Evolutionary conservation across 2,113 vertebrate genomes (phyloP), one percentile per base, ranked within the genome.

Genomic region (Sterrhoptilus dennistouni): DNA sequence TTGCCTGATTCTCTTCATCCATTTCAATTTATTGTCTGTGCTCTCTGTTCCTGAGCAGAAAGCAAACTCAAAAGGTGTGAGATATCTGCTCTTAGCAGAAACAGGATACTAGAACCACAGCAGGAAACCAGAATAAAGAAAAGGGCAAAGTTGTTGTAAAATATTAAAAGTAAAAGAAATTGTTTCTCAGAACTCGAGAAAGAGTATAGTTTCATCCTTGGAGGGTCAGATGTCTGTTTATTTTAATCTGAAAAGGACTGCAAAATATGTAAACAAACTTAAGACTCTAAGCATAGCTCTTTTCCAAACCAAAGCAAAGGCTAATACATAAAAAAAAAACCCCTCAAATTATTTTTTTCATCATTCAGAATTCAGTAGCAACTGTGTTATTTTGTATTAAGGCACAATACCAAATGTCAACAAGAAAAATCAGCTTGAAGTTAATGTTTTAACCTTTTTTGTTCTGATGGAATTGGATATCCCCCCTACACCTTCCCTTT

Each of bases 381-480:
- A 88, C 15, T 38, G 24, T 75, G 31, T 68, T 79, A 64, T 87
- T 95, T 78, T 94, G 14, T 93, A 90, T 87, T 75, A 78, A 60
- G 83, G 57, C 54, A 85, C 45, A 78, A 94, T 76, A 85, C 10
- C 65, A 89, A 94, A 96, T 76, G 89, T 89, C 89, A 95, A 96
- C 61, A 95, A 72, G 87, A 83, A 89, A 92, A 95, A 84, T 87
- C 65, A 85, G 45, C 33, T 87, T 92, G 65, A 92, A 92, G 53
- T 89, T 89, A 87, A 91, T 87, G 20, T 79, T 94, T 96, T 88
- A 95, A 95, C 79, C 59, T 83, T 66, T 90, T 90, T 65, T 66
- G 25, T 90, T 92, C 50, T 59, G 70, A 42, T 4, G 14, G 60
- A 93, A 77, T 81, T 63, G 15, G 15, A 69, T 93, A 83, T 53